Base-by-base conservation (phyloP, 1,140 invertebrate genomes). In the Meteorus sp. region DNA sequence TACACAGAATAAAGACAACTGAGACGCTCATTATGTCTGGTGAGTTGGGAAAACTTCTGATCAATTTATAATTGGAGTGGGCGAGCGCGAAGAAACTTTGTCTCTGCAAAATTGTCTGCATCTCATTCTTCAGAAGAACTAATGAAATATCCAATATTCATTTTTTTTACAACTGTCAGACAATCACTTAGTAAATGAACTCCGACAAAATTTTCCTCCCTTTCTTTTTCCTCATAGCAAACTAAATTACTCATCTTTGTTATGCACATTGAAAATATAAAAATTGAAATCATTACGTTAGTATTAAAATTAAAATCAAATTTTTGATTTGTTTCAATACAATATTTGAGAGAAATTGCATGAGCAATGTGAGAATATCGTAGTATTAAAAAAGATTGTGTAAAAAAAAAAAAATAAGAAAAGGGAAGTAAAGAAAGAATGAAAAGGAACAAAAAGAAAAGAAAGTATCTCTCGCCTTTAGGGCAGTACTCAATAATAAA, bases 401-500 rank as follows among this genome's bases (percentile, higher is more conserved):
- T n/a, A n/a, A n/a, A n/a, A n/a, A n/a, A n/a, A n/a, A n/a, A n/a
- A n/a, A n/a, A n/a, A n/a, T 13, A 2, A 22, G 8, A 22, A 17
- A 2, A 8, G 44, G 23, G 11, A 17, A 41, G 8, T 29, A 27
- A 48, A 47, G 33, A 44, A 31, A 35, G 22, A 37, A 52, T 13
- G 19, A 35, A 5, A 13, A 58, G 20, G 59, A 61, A 71, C 69
- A 72, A 67, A 64, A 72, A 69, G 70, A 70, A 76, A 70, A 67
- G 70, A 59, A 62, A 64, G 60, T 63, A 69, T 67, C 15, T 41
- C 73, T 72, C 62, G 61, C 66, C 69, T 71, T 67, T 72, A 67
- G 69, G 70, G 72, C 69, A 66, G 54, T 72, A 65, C 71, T 76
- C 76, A 74, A 78, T 77, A 76, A 78, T 77, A 77, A 77, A 80